Evolutionary conservation across 2,797 vertebrate genomes (phyloP).

Genomic region (Coluber constrictor): DNA sequence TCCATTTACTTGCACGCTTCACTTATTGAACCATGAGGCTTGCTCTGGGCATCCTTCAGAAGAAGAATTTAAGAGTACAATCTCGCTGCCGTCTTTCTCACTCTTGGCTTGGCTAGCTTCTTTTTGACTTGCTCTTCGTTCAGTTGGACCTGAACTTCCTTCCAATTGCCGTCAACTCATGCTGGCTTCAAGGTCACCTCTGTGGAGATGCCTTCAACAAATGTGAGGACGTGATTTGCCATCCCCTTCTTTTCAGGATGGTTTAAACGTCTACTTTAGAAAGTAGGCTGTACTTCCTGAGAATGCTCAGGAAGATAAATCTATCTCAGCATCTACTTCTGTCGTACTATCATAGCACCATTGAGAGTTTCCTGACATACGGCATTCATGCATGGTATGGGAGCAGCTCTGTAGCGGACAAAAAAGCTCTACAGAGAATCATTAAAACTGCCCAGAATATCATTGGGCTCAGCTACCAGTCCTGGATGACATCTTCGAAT

Average conservation of each 20-base stretch:
- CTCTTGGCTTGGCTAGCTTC: background rate
- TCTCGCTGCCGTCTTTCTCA: background rate
- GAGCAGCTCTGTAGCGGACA: no score
- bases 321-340: no score
- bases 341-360: no score
- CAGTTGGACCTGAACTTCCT: background rate
- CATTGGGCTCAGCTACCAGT: no score
- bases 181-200: background rate
- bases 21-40: background rate
- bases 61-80: background rate
- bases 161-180: background rate
- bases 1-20: slow-evolving; percentile 3
- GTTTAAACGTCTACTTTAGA: background rate
- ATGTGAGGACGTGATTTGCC: background rate
- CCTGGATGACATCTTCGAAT: no score
- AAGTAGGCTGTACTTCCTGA: background rate
- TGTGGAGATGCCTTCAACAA: background rate
- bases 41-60: background rate
- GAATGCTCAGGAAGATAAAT: no score
- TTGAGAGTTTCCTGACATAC: no score
- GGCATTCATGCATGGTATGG: no score
- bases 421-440: no score
- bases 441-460: no score
- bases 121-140: background rate
- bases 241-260: background rate